phyloP scores from a whole-genome alignment of 1,140 invertebrate species.

The Bombus superbus region DNA sequence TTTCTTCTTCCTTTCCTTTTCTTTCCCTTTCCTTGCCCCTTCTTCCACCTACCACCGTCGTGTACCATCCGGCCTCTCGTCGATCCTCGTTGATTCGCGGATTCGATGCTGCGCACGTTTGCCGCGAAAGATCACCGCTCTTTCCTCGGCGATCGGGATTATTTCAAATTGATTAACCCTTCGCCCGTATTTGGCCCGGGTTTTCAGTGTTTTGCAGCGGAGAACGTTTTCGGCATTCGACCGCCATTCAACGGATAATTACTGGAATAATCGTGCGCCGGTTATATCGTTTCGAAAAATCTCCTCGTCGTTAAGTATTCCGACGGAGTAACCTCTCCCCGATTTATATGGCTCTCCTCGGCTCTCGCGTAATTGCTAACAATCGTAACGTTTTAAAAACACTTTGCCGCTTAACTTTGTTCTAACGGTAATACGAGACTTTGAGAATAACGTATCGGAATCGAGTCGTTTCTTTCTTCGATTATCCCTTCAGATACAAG shows the following conservation, averaged over 20 bases:
- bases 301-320: not conserved
- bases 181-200: slow-evolving; percentile 12
- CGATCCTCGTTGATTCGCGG: slow-evolving; percentile 68
- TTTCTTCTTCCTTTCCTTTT: not conserved
- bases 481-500: not conserved
- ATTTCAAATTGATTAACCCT: slow-evolving; percentile 42
- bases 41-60: slow-evolving; percentile 23
- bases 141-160: slow-evolving; percentile 14
- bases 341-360: not conserved
- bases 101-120: slow-evolving; percentile 57
- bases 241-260: not conserved
- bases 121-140: slow-evolving; percentile 30
- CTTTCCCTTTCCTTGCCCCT: slow-evolving; percentile 8
- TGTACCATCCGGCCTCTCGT: slow-evolving; percentile 61
- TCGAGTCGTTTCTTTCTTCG: too few relatives aligned
- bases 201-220: not conserved
- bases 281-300: not conserved
- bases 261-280: not conserved
- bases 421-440: not conserved
- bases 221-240: not conserved
- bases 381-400: not conserved
- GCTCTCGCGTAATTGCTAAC: not conserved
- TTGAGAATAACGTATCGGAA: not conserved
- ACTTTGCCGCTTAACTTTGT: not conserved
- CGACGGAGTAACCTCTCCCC: not conserved